Conservation (phyloP, 1,140 invertebrate genomes). For the Druon quercuslanigerum region DNA sequence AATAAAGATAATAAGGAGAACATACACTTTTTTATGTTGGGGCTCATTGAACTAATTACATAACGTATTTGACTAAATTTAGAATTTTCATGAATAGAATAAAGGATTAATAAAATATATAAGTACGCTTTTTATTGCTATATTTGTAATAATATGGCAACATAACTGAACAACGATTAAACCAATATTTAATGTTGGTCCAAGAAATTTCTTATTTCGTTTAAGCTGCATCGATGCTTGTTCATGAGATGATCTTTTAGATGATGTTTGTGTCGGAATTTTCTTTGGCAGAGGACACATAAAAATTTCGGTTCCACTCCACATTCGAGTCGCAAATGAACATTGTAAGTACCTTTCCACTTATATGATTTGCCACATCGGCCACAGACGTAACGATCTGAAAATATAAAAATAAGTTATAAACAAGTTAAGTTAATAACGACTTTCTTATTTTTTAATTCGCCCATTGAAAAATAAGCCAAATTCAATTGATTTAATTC, state of each 20-base stretch:
- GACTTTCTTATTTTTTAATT: neutral
- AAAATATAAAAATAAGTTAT: neutral
- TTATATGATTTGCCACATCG: constrained; percentile 4
- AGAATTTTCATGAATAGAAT: too few relatives aligned
- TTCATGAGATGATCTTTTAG: constrained; percentile 6
- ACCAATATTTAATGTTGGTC: neutral
- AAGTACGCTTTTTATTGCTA: too few relatives aligned
- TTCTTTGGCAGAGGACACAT: neutral
- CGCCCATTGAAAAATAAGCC: neutral
- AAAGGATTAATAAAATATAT: too few relatives aligned
- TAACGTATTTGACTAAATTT: too few relatives aligned
- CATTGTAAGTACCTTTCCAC: constrained; percentile 15
- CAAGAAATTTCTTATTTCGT: neutral
- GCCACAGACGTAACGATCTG: constrained; percentile 5
- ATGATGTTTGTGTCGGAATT: constrained; percentile 19
- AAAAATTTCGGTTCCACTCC: constrained; percentile 2
- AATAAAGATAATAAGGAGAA: too few relatives aligned
- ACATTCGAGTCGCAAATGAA: constrained; percentile 8
- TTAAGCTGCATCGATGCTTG: neutral
- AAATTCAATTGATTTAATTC: neutral
- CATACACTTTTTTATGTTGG: too few relatives aligned
- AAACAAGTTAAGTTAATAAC: neutral
- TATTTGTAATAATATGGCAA: too few relatives aligned
- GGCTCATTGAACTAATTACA: too few relatives aligned
- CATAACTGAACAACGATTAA: neutral